Conservation (phyloP, 2,113 vertebrate genomes). For the Passer domesticus region DNA sequence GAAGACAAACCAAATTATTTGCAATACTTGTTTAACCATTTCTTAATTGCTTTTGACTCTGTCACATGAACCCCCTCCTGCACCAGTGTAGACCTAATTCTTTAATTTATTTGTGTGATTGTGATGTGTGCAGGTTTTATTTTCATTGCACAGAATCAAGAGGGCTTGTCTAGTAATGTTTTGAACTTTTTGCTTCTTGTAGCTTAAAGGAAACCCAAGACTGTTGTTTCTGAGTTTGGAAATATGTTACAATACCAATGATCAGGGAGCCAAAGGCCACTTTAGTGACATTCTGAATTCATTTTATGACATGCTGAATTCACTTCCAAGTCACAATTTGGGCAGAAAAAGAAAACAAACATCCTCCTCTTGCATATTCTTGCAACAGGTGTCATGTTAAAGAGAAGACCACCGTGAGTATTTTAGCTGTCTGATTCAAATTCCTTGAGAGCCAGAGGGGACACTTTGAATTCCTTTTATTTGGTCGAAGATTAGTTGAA, state of each 20-base stretch:
- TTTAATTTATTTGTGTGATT: neutral
- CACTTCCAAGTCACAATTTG: neutral
- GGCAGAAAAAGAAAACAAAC: neutral
- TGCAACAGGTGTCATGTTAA: neutral
- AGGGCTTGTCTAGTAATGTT: neutral
- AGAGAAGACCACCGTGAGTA: neutral
- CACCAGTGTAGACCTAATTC: neutral
- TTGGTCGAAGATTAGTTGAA: neutral
- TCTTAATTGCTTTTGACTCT: neutral
- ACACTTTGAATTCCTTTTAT: neutral
- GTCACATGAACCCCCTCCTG: neutral
- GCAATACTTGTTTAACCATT: neutral
- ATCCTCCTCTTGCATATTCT: neutral
- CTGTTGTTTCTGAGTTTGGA: neutral
- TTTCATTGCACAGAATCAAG: neutral
- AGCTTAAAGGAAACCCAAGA: neutral
- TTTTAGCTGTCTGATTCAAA: neutral
- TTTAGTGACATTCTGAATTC: neutral
- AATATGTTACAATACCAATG: neutral
- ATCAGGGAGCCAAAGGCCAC: neutral
- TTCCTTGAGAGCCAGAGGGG: neutral
- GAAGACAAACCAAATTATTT: neutral
- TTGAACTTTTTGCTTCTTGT: neutral
- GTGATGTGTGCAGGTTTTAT: neutral
- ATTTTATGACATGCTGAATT: neutral